Percentiles rank a stretch among this genome's conserved stretches.
Evolutionary conservation across 2,113 vertebrate species (phyloP).

Genomic region (Crotophaga sulcirostris): DNA sequence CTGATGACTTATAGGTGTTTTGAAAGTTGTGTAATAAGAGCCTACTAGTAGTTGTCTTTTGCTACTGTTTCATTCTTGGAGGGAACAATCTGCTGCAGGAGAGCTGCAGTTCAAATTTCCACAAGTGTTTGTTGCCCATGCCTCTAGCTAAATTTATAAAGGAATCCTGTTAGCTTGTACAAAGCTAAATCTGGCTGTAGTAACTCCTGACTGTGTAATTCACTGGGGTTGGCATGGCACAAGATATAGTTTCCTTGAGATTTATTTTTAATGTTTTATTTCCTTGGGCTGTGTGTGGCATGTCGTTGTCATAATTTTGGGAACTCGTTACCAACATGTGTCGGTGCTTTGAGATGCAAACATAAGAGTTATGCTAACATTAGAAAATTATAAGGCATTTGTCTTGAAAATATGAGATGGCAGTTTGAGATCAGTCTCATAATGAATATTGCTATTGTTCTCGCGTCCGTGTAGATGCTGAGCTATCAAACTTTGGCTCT

Average conservation of each 20-base stretch:
- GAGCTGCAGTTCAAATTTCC: slow-evolving; percentile 57
- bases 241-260: slow-evolving; percentile 30
- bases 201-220: slow-evolving; percentile 28
- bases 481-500: background rate
- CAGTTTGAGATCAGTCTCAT: background rate
- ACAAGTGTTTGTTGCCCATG: slow-evolving; percentile 41
- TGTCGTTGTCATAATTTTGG: background rate
- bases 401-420: slow-evolving; percentile 36
- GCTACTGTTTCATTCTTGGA: slow-evolving; percentile 50
- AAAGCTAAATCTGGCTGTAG: slow-evolving; percentile 64
- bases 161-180: slow-evolving; percentile 63
- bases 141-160: slow-evolving; percentile 71
- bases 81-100: slow-evolving; percentile 11
- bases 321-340: background rate
- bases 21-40: slow-evolving; percentile 35
- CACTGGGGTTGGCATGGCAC: slow-evolving; percentile 11
- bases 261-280: background rate
- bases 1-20: slow-evolving; percentile 34
- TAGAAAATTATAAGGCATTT: slow-evolving; percentile 16
- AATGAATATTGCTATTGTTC: slow-evolving; percentile 65
- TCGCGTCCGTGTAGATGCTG: background rate
- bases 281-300: background rate
- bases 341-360: slow-evolving; percentile 8
- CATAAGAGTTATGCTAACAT: slow-evolving; percentile 48
- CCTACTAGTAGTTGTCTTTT: background rate